Conservation (phyloP, 2,113 vertebrate species). For the Mohoua ochrocephala region DNA sequence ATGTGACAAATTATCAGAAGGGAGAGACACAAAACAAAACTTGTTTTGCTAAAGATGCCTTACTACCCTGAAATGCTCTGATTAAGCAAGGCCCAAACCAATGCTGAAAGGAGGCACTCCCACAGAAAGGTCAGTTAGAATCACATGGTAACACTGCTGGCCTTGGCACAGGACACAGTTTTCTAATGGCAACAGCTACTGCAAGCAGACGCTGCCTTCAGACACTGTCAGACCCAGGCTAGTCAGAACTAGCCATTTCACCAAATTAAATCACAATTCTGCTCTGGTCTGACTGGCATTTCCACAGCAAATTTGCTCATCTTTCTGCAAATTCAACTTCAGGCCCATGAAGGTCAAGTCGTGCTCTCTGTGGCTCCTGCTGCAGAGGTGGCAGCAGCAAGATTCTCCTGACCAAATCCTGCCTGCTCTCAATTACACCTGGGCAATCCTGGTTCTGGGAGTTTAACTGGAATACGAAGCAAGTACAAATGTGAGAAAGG, state of each 20-base stretch:
- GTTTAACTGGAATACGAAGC: background rate
- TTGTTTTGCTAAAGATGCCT: background rate
- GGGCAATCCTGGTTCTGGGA: background rate
- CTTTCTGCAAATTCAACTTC: background rate
- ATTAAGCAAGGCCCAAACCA: background rate
- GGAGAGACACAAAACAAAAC: background rate
- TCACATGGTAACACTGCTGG: background rate
- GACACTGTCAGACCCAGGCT: background rate
- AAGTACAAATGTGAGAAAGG: background rate
- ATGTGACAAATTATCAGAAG: background rate
- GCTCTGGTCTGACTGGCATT: background rate
- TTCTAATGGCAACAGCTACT: background rate
- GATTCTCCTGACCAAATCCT: background rate
- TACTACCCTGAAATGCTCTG: background rate
- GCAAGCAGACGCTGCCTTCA: background rate
- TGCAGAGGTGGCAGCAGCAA: rapidly evolving
- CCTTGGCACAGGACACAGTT: background rate
- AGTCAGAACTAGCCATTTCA: background rate
- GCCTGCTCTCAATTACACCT: background rate
- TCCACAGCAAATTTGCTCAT: conserved; percentile 1
- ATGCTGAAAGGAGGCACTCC: background rate
- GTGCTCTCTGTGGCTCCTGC: background rate
- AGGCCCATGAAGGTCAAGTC: background rate
- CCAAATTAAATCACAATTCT: background rate
- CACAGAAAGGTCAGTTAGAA: background rate